phyloP scores from a whole-genome alignment of 2,797 vertebrate genomes.

The Acanthornis magna region DNA sequence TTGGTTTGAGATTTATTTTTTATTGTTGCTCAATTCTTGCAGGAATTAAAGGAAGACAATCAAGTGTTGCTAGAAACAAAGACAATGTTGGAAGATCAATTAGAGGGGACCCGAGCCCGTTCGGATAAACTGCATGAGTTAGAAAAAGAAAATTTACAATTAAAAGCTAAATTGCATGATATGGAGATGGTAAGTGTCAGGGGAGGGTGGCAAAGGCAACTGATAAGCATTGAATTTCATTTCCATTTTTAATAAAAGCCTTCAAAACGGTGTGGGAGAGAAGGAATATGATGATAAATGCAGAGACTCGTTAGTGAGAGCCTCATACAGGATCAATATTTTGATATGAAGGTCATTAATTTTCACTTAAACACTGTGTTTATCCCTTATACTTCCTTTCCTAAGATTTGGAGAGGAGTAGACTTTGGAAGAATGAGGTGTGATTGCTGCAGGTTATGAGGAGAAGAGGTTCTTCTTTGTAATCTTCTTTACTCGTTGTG shows the following conservation, averaged over 20 bases:
- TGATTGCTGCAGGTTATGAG: not conserved
- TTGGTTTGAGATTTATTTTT: not conserved
- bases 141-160: conserved; percentile 95
- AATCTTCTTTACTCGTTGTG: not conserved
- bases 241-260: not conserved
- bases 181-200: conserved; percentile 90
- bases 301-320: not conserved
- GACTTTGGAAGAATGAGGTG: not conserved
- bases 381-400: not conserved
- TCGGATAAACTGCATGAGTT: conserved; percentile 96
- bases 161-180: conserved; percentile 95
- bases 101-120: conserved; percentile 87
- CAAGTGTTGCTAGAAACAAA: conserved; percentile 96
- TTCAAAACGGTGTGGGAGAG: not conserved
- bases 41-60: conserved; percentile 99
- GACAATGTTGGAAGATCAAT: conserved; percentile 94
- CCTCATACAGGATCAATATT: rapidly evolving
- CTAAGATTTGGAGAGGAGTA: not conserved
- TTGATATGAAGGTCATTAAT: not conserved
- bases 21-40: conserved; percentile 35
- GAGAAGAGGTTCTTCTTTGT: not conserved
- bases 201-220: not conserved
- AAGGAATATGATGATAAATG: not conserved
- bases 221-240: not conserved
- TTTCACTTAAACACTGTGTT: not conserved